phyloP scores from a whole-genome alignment of 1,140 invertebrate species.

The Brachionus manjavacas region DNA sequence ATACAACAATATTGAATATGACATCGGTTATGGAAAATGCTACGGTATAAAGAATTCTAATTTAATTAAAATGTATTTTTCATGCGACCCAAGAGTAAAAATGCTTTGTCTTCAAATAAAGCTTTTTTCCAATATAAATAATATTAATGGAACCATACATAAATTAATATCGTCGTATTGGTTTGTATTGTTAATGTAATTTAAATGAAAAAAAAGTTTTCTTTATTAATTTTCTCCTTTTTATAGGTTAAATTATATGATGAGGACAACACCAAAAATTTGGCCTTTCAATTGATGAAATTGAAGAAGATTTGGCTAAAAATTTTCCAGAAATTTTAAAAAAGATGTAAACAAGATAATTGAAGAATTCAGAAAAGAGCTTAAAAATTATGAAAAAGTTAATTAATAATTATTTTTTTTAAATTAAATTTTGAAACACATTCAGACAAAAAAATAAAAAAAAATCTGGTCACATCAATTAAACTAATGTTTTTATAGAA shows the following conservation, averaged over 20 bases:
- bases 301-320: background rate
- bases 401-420: too few relatives aligned
- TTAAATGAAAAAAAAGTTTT: too few relatives aligned
- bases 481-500: too few relatives aligned
- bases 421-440: too few relatives aligned
- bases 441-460: too few relatives aligned
- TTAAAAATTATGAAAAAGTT: too few relatives aligned
- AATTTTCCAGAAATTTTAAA: background rate
- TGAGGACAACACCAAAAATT: background rate
- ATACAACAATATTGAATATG: background rate
- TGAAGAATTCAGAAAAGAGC: background rate
- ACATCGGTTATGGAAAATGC: background rate
- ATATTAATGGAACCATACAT: background rate
- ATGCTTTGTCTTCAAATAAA: background rate
- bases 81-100: background rate
- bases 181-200: background rate
- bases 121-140: too few relatives aligned
- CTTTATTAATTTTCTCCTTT: background rate
- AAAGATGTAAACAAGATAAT: background rate
- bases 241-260: background rate
- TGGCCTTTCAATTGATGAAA: background rate
- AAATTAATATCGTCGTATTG: background rate
- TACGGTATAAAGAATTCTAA: background rate
- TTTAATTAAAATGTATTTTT: background rate
- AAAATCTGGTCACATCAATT: too few relatives aligned